Base-by-base conservation (phyloP, 2,888 invertebrate genomes). In the Morpho helenor region DNA sequence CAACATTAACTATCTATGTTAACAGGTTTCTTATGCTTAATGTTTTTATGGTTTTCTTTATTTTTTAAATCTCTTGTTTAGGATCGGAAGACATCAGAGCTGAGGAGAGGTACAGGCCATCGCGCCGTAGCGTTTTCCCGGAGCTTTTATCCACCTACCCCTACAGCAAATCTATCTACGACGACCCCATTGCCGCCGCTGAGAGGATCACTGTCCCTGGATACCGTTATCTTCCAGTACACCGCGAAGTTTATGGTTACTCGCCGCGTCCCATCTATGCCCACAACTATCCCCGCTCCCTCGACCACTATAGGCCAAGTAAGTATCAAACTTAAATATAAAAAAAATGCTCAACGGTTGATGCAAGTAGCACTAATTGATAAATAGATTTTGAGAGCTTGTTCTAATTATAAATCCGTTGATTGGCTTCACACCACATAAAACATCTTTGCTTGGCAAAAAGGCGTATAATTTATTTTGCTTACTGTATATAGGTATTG, bases 31-130 rank as follows among this genome's bases (percentile, higher is more conserved):
- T 31, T 5, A 31, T 31, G 31, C 31, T 31, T 31, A 31, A 31
- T 31, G 31, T 31, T 3, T 31, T 31, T 3, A 31, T 31, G 31
- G 31, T 31, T 3, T 31, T 31, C 31, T 31, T 31, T 31, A 31
- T 31, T 31, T 16, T 31, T 31, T 5, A 31, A 31, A 31, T 31
- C 0, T 31, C 31, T 31, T 31, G 5, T 31, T 10, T 45, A 73
- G 97, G 97, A 91, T 96, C 97, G 80, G 96, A 97, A 90, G 97
- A 97, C 91, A 95, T 97, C 91, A 95, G 96, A 84, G 97, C 97
- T 72, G 96, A 96, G 80, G 97, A 97, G 77, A 92, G 95, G 81
- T 95, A 95, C 79, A 93, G 93, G 85, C 90, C 90, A 8, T 91
- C 94, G 60, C 93, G 93, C 83, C 93, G 94, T 87, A 94, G 95